phyloP scores from a whole-genome alignment of 1,140 invertebrate species.

The Drosophila yakuba region DNA sequence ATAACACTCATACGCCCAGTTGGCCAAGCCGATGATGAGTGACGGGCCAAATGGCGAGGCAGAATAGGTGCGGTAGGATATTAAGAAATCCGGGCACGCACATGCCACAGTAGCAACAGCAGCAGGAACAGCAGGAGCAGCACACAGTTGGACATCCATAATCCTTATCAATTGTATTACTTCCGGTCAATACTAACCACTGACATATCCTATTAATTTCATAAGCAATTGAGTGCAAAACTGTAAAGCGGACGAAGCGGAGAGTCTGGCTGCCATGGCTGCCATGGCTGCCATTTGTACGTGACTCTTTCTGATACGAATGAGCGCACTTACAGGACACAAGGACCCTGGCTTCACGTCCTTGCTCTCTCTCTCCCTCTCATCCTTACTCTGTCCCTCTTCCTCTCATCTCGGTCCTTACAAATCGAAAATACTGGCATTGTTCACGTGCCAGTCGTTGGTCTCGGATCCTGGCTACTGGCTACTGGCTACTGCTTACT shows the following conservation, averaged over 20 bases:
- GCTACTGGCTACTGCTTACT: neutral
- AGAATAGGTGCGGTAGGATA: constrained; percentile 7
- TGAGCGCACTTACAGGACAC: constrained; percentile 73
- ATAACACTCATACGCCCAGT: constrained; percentile 80
- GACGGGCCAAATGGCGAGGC: neutral
- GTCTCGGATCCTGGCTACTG: constrained; percentile 1
- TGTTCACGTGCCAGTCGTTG: constrained; percentile 67
- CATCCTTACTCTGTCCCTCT: constrained; percentile 5
- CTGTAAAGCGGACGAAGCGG: constrained; percentile 68
- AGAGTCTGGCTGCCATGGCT: constrained; percentile 47
- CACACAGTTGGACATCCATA: constrained; percentile 64
- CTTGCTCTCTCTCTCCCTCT: constrained; percentile 3
- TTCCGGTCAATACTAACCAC: constrained; percentile 84
- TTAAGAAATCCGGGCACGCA: constrained; percentile 34
- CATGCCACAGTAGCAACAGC: constrained; percentile 27
- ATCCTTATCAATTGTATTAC: constrained; percentile 84
- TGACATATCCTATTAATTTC: constrained; percentile 84
- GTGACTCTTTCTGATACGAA: constrained; percentile 79
- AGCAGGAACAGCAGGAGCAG: constrained; percentile 6
- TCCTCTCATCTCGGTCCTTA: constrained; percentile 13
- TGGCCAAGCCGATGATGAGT: constrained; percentile 67
- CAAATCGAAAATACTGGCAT: constrained; percentile 77
- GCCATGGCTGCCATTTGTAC: constrained; percentile 50
- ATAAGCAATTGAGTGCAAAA: constrained; percentile 84
- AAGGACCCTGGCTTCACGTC: constrained; percentile 62